Evolutionary conservation across 2,888 invertebrate species (phyloP).

Genomic region (Nemotelus nigrinus): DNA sequence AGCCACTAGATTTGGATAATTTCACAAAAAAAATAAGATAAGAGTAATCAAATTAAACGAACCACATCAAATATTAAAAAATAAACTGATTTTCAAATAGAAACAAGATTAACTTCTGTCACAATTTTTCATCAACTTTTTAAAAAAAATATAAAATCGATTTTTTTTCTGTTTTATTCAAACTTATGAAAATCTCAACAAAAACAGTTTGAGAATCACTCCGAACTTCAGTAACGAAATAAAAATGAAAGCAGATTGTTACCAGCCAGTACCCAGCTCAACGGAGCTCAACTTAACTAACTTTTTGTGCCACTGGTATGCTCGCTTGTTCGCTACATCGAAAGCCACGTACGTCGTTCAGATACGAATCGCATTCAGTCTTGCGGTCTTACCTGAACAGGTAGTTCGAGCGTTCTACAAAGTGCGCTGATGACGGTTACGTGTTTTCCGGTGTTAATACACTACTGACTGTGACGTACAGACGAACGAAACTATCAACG

Average conservation of each 20-base stretch:
- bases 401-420: slow-evolving; percentile 2
- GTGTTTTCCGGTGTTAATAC: background rate
- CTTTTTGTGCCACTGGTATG: slow-evolving; percentile 21
- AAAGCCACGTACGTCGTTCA: slow-evolving; percentile 8
- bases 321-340: slow-evolving; percentile 11
- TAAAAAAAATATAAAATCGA: too few relatives aligned
- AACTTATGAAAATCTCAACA: background rate
- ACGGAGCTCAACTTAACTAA: slow-evolving; percentile 22
- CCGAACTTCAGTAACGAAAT: slow-evolving; percentile 7
- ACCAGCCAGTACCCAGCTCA: background rate
- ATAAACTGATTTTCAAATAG: too few relatives aligned
- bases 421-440: background rate
- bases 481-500: too few relatives aligned
- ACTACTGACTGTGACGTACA: too few relatives aligned
- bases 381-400: slow-evolving; percentile 36
- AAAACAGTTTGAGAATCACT: slow-evolving; percentile 21
- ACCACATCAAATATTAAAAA: too few relatives aligned
- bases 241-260: slow-evolving; percentile 36
- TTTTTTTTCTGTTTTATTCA: too few relatives aligned
- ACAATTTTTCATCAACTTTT: too few relatives aligned
- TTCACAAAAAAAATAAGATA: too few relatives aligned
- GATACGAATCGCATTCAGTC: slow-evolving; percentile 8
- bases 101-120: too few relatives aligned
- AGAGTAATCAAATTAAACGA: too few relatives aligned
- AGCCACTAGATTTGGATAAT: too few relatives aligned